phyloP scores from a whole-genome alignment of 1,140 invertebrate genomes.

The Drosophila busckii region DNA sequence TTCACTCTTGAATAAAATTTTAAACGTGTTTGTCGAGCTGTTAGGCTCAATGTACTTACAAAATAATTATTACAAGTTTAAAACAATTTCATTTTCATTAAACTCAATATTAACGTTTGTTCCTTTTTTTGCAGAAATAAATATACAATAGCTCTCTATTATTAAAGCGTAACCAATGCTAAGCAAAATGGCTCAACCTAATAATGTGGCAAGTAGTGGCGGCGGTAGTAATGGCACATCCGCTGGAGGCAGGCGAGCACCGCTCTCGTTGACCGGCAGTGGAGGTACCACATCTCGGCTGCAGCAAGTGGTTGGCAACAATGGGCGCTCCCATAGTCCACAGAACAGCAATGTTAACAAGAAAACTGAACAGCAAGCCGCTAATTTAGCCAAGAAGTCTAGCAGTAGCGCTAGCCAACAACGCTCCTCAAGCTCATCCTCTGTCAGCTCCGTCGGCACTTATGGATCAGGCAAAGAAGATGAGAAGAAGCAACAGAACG shows the following conservation, averaged over 20 bases:
- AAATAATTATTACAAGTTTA: not conserved
- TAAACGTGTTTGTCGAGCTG: constrained; percentile 43
- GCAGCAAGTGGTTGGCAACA: constrained; percentile 42
- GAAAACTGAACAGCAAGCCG: constrained; percentile 8
- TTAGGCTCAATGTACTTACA: not conserved
- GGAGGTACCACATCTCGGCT: constrained; percentile 23
- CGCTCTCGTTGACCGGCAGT: constrained; percentile 42
- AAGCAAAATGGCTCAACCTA: constrained; percentile 65
- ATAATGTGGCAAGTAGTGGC: constrained; percentile 26
- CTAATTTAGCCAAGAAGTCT: constrained; percentile 30
- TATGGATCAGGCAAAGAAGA: constrained; percentile 18
- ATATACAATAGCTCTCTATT: constrained; percentile 20
- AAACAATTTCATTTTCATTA: not conserved
- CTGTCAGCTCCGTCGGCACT: constrained; percentile 2
- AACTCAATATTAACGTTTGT: not conserved
- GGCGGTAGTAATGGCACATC: constrained; percentile 15
- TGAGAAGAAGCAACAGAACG: constrained; percentile 58
- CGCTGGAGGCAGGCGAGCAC: constrained; percentile 47
- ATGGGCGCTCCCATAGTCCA: constrained; percentile 51
- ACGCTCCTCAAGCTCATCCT: constrained; percentile 2
- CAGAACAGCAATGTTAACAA: constrained; percentile 33
- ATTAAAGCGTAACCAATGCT: constrained; percentile 37
- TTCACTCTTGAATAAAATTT: constrained; percentile 10
- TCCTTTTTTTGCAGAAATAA: constrained; percentile 41
- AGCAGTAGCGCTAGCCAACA: constrained; percentile 3